A percentile compares a stretch with the other conserved stretches of the same genome.
Evolutionary conservation across 2,888 invertebrate genomes (phyloP).

Genomic region (Cyrtodaria siliqua): DNA sequence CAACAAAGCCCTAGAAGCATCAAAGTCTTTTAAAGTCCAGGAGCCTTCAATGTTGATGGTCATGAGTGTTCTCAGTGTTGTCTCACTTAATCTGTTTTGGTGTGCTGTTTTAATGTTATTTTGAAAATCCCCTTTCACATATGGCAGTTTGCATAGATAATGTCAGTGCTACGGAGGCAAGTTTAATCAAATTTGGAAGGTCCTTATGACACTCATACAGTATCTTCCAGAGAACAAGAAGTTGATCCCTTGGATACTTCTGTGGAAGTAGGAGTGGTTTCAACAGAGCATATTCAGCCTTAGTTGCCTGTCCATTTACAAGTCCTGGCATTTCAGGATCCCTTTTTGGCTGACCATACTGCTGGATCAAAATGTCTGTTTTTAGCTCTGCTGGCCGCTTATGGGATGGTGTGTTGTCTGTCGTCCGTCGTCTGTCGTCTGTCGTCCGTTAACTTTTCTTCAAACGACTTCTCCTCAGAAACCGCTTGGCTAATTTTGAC

Average conservation of each 20-base stretch:
- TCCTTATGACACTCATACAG: slow-evolving; percentile 13
- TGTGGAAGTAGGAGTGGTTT: slow-evolving; percentile 31
- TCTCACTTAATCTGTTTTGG: neutral
- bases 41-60: slow-evolving; percentile 18
- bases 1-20: slow-evolving; percentile 6
- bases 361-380: neutral
- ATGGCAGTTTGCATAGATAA: slow-evolving; percentile 45
- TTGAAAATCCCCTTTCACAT: slow-evolving; percentile 44
- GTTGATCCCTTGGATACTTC: slow-evolving; percentile 30
- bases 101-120: slow-evolving; percentile 14
- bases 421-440: no score
- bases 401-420: no score
- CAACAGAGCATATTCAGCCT: slow-evolving; percentile 20
- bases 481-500: no score
- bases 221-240: slow-evolving; percentile 18
- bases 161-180: slow-evolving; percentile 27
- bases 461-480: no score
- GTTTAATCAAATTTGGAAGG: slow-evolving; percentile 33
- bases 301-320: slow-evolving; percentile 11
- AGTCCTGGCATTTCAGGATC: slow-evolving; percentile 1
- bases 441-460: no score
- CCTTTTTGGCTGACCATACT: slow-evolving; percentile 11
- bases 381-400: no score
- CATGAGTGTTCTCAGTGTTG: slow-evolving; percentile 10
- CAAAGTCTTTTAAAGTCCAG: slow-evolving; percentile 9